These are phyloP conservation scores for Anabas testudineus DNA, from an alignment of 2,797 vertebrate genomes.

Conservation along the genomic window DNA sequence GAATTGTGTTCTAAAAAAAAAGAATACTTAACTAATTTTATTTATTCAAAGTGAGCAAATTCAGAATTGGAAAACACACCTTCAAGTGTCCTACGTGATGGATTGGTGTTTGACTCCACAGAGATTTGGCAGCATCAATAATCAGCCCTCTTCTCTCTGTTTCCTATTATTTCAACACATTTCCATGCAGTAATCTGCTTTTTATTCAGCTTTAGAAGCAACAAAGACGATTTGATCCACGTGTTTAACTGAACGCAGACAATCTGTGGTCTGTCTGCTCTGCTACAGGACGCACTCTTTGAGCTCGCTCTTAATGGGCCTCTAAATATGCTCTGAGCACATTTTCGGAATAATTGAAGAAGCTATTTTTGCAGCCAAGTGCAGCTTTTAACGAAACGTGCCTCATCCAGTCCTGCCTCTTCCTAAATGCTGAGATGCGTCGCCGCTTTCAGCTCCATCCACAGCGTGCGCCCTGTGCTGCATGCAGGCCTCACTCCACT, in stretches of 20 bases:
- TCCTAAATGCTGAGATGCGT: no score
- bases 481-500: conserved; percentile 62
- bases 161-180: conserved; percentile 1
- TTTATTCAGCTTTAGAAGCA: neutral
- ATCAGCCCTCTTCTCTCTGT: conserved; percentile 18
- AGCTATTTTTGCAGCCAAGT: neutral
- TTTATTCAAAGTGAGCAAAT: neutral
- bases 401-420: neutral
- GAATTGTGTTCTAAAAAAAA: no score
- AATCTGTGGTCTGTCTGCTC: neutral
- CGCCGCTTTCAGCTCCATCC: conserved; percentile 28
- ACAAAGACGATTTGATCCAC: neutral
- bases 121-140: conserved; percentile 37
- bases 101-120: conserved; percentile 31
- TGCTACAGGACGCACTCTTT: neutral
- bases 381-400: conserved; percentile 4
- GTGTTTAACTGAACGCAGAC: neutral
- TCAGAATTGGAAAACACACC: neutral
- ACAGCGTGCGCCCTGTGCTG: conserved; percentile 24
- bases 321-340: conserved; percentile 3
- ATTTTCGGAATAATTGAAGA: neutral
- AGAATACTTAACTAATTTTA: neutral
- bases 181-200: neutral
- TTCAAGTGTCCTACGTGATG: conserved; percentile 59
- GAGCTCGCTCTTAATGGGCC: neutral